Conservation (phyloP, 1,140 invertebrate species). For the Drosophila novamexicana region DNA sequence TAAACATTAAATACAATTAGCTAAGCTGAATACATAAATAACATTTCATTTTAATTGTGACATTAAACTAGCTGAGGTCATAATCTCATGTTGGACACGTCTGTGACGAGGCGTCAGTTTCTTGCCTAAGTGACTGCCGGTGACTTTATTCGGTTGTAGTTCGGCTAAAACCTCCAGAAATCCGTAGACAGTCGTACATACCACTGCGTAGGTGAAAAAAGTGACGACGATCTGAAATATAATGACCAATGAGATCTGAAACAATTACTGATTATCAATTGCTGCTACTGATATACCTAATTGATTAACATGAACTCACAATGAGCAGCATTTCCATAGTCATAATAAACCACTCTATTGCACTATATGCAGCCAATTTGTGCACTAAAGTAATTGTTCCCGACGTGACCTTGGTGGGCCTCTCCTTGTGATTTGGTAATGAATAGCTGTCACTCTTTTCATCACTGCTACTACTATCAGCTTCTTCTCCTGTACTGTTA, state of each 20-base stretch:
- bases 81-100: not conserved
- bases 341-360: constrained; percentile 25
- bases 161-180: constrained; percentile 37
- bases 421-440: not conserved
- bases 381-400: constrained; percentile 4
- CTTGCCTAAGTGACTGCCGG: not conserved
- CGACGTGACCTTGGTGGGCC: not conserved
- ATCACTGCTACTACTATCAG: not conserved
- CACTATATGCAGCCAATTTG: constrained; percentile 3
- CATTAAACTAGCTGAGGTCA: constrained; percentile 63
- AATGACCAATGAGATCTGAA: constrained; percentile 65
- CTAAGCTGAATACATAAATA: not conserved
- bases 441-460: too few relatives aligned
- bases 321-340: constrained; percentile 19
- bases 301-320: constrained; percentile 53
- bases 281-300: constrained; percentile 19
- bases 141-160: not conserved
- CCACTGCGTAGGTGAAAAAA: constrained; percentile 32
- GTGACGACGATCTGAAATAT: constrained; percentile 58
- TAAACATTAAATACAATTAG: not conserved
- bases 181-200: constrained; percentile 40
- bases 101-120: constrained; percentile 27
- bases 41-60: constrained; percentile 27
- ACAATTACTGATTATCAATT: constrained; percentile 38
- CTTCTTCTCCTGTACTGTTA: not conserved